Evolutionary conservation across 2,888 invertebrate species (phyloP).

Genomic region (Dasypolia templi): DNA sequence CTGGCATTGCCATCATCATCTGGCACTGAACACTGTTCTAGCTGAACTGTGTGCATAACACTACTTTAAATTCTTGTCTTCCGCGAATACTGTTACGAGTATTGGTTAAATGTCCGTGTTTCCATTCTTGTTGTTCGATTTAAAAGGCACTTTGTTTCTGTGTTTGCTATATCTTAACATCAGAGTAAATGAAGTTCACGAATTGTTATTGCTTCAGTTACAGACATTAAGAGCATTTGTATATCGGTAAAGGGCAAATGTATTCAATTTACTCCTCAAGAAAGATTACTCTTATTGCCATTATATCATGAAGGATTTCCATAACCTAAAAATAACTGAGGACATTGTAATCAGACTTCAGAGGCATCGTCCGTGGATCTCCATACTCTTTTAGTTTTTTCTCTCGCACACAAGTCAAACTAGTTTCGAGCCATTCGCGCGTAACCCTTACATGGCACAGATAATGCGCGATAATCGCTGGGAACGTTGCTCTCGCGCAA

Average conservation of each 20-base stretch:
- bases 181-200: not conserved
- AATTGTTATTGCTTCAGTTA: not conserved
- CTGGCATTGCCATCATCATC: conserved; percentile 30
- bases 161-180: not conserved
- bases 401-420: conserved; percentile 65
- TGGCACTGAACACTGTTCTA: conserved; percentile 30
- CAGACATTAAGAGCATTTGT: not conserved
- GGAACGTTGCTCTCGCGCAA: conserved; percentile 48
- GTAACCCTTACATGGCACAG: conserved; percentile 65
- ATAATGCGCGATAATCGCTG: conserved; percentile 58
- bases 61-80: conserved; percentile 33
- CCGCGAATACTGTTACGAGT: conserved; percentile 28
- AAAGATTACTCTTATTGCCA: conserved; percentile 3
- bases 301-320: conserved; percentile 31
- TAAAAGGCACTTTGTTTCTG: conserved; percentile 8
- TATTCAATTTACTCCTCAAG: not conserved
- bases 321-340: conserved; percentile 45
- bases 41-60: conserved; percentile 20
- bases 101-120: conserved; percentile 13
- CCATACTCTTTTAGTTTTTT: conserved; percentile 48
- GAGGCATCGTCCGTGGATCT: conserved; percentile 47
- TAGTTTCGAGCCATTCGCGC: conserved; percentile 61
- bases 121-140: not conserved
- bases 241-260: not conserved
- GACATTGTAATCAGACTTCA: conserved; percentile 40